These are phyloP conservation scores for Leptopilina boulardi DNA, from an alignment of 1,140 invertebrate genomes.

Conservation along the genomic window DNA sequence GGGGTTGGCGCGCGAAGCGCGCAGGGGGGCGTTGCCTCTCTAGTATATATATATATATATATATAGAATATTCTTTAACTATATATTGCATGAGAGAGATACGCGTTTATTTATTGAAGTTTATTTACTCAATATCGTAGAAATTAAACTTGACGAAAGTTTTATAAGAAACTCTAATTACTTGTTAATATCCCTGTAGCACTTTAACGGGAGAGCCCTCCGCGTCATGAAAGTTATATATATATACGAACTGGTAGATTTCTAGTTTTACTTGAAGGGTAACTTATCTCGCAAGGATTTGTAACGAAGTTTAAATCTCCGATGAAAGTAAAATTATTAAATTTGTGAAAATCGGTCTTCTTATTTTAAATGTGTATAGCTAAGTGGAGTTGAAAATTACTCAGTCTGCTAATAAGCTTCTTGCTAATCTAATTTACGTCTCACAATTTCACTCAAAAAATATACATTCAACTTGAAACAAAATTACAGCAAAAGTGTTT, in stretches of 20 bases:
- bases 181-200: neutral
- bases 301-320: constrained; percentile 16
- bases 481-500: neutral
- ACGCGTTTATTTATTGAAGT: neutral
- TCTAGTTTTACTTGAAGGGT: neutral
- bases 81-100: neutral
- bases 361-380: too few relatives aligned
- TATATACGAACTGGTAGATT: constrained; percentile 5
- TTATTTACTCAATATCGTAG: neutral
- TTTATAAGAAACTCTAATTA: constrained; percentile 23
- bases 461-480: neutral
- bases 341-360: constrained; percentile 16
- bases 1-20: too few relatives aligned
- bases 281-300: constrained; percentile 15
- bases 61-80: too few relatives aligned
- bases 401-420: constrained; percentile 11
- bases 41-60: too few relatives aligned
- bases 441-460: neutral
- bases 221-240: neutral
- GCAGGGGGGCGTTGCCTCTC: too few relatives aligned
- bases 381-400: constrained; percentile 15
- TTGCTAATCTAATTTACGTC: constrained; percentile 4
- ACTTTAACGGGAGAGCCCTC: neutral
- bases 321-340: constrained; percentile 28
- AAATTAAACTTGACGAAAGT: constrained; percentile 1